Percentiles rank a stretch among this genome's conserved stretches.
Conservation (phyloP, 2,888 invertebrate genomes). For the Cylloceria caligata region DNA sequence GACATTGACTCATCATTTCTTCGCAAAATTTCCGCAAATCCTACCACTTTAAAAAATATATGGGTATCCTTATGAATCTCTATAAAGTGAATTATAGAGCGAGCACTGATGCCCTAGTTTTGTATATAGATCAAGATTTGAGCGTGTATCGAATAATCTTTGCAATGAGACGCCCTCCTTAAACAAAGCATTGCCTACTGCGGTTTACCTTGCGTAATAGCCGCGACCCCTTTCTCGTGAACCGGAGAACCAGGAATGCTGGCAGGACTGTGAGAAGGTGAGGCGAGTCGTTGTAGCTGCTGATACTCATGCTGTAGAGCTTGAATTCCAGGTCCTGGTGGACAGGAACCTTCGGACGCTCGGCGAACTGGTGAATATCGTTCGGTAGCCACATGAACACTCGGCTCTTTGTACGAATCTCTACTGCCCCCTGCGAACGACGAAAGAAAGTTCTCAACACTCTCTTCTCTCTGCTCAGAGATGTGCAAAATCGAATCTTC, state of each 20-base stretch:
- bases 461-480: conserved; percentile 4
- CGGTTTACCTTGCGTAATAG: conserved; percentile 86
- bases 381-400: conserved; percentile 86
- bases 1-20: no score
- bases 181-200: background rate
- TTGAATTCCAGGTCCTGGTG: conserved; percentile 86
- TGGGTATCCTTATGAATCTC: no score
- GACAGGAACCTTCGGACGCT: conserved; percentile 92
- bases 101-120: no score
- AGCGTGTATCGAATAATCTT: no score
- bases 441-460: conserved; percentile 32
- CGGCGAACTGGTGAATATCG: conserved; percentile 96
- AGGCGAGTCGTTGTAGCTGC: conserved; percentile 88
- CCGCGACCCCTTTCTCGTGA: conserved; percentile 85
- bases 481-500: background rate
- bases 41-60: no score
- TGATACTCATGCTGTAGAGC: conserved; percentile 93
- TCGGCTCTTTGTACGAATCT: conserved; percentile 87
- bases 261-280: conserved; percentile 83
- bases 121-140: no score
- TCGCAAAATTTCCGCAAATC: no score
- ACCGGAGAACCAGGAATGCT: conserved; percentile 84
- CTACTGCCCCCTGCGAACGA: conserved; percentile 83
- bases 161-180: no score
- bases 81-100: no score